Conservation (phyloP, 2,113 vertebrate genomes). For the Brachyistius frenatus region DNA sequence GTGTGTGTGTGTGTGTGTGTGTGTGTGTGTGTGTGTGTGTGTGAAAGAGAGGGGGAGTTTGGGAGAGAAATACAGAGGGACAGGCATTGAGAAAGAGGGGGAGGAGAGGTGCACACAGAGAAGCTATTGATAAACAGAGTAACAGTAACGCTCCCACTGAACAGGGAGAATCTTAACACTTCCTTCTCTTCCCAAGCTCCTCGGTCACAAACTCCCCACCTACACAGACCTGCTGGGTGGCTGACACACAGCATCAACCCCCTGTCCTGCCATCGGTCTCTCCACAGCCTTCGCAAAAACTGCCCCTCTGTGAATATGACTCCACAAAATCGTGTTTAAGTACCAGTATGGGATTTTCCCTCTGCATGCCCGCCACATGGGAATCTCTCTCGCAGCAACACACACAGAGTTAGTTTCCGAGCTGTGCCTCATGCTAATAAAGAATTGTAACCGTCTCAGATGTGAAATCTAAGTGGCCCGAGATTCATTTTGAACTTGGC, state of each 20-base stretch:
- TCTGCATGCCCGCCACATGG: constrained; percentile 44
- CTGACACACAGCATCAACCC: constrained; percentile 58
- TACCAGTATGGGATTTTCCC: constrained; percentile 52
- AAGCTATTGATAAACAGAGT: constrained; percentile 75
- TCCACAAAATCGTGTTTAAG: constrained; percentile 51
- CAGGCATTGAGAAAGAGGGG: constrained; percentile 30
- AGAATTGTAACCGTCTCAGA: neutral
- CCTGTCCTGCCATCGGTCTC: constrained; percentile 20
- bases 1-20: neutral
- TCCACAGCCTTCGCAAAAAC: constrained; percentile 47
- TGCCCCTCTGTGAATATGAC: constrained; percentile 29
- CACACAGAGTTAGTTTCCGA: constrained; percentile 9
- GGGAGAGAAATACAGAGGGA: constrained; percentile 36
- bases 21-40: constrained; percentile 1
- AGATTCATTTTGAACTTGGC: constrained; percentile 13
- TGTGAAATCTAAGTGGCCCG: neutral
- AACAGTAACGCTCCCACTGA: constrained; percentile 60
- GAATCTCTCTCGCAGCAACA: constrained; percentile 22
- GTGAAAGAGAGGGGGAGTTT: neutral
- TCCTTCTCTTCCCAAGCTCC: constrained; percentile 42
- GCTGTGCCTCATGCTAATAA: neutral
- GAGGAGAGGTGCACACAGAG: constrained; percentile 72
- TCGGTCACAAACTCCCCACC: constrained; percentile 23
- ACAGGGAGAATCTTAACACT: constrained; percentile 66
- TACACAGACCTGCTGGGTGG: constrained; percentile 46